A percentile compares a stretch with the other conserved stretches of the same genome.
phyloP scores from a whole-genome alignment of 2,797 vertebrate species.

The Protosalanx chinensis region DNA sequence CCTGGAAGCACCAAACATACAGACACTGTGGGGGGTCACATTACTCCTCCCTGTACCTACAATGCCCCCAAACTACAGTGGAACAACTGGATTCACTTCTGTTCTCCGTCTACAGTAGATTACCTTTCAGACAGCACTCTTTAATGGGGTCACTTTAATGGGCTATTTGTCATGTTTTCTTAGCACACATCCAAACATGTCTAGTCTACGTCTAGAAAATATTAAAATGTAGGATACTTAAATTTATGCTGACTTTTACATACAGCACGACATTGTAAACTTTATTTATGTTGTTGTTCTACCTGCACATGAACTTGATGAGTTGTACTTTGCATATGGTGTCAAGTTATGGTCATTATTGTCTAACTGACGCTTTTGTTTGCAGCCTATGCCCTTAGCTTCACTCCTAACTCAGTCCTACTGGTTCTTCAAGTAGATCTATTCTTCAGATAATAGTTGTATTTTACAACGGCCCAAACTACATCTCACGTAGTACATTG shows the following conservation, averaged over 20 bases:
- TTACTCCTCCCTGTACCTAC: conserved; percentile 1
- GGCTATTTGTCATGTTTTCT: too few relatives aligned
- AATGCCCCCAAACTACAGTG: not conserved
- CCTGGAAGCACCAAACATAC: conserved; percentile 45
- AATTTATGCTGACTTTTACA: too few relatives aligned
- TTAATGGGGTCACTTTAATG: too few relatives aligned
- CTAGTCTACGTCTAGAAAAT: too few relatives aligned
- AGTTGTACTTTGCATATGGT: not conserved
- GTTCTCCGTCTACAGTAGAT: not conserved
- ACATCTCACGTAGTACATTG: not conserved
- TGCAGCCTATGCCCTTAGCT: not conserved
- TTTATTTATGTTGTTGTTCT: not conserved
- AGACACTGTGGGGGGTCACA: conserved; percentile 41
- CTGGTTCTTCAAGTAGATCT: not conserved
- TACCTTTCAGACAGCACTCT: too few relatives aligned
- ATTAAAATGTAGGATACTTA: too few relatives aligned
- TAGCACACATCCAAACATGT: not conserved
- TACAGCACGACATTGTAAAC: too few relatives aligned
- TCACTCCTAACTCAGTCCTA: not conserved
- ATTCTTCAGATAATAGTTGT: not conserved
- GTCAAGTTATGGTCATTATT: not conserved
- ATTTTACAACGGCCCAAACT: not conserved
- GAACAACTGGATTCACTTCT: not conserved
- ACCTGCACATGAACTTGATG: not conserved
- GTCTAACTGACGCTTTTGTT: not conserved